Conservation (phyloP, 2,113 vertebrate species). For the Lasiurus borealis region DNA sequence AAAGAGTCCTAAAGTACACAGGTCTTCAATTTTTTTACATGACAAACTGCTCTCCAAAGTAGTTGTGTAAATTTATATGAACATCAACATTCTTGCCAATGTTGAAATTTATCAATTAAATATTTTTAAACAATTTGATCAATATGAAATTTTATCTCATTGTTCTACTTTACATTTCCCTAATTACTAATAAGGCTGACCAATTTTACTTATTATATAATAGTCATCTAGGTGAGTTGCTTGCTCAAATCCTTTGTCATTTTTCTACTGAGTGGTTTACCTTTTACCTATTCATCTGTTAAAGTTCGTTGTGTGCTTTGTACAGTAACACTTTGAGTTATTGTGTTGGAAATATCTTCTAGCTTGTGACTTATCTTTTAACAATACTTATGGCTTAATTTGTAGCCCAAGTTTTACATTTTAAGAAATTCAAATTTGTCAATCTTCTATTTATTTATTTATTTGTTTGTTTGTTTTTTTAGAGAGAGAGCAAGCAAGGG, state of each 20-base stretch:
- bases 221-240: background rate
- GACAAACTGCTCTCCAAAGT: background rate
- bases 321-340: background rate
- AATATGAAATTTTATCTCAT: background rate
- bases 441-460: background rate
- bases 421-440: background rate
- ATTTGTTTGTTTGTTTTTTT: no score
- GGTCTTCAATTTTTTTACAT: background rate
- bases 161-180: background rate
- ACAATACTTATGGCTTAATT: slow-evolving; percentile 19
- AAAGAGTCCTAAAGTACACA: background rate
- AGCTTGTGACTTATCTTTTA: background rate
- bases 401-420: slow-evolving; percentile 1
- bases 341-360: background rate
- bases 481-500: no score
- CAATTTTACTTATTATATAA: background rate
- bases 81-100: slow-evolving; percentile 13
- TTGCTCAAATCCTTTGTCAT: background rate
- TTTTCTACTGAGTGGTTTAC: background rate
- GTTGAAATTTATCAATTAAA: background rate
- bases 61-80: background rate
- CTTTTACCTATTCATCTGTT: background rate
- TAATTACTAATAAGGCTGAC: background rate
- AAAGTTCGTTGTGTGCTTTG: background rate
- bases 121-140: background rate